Conservation (phyloP, 2,113 vertebrate species). For the Alexandromys fortis region DNA sequence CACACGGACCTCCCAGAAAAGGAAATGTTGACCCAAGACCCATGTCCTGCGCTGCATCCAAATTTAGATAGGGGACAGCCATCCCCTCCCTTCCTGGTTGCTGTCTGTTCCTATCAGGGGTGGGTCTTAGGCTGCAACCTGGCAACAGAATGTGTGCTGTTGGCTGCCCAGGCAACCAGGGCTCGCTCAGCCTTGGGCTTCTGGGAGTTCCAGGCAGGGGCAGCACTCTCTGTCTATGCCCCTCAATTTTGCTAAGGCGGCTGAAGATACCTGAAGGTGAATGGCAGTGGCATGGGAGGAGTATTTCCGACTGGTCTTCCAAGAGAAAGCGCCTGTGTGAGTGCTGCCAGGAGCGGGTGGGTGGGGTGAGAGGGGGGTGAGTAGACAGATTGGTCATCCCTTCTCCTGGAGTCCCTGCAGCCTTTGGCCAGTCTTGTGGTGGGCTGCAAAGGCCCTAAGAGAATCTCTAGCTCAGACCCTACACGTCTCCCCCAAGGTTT, state of each 20-base stretch:
- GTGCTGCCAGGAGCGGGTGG: slow-evolving; percentile 72
- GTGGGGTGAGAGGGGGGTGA: not conserved
- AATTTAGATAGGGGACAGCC: not conserved
- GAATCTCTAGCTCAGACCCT: not conserved
- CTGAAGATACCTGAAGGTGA: rapidly evolving
- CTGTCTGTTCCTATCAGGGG: not conserved
- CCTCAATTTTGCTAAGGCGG: not conserved
- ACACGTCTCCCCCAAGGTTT: not conserved
- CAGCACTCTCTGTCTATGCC: not conserved
- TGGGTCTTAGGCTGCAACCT: not conserved
- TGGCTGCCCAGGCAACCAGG: slow-evolving; percentile 58
- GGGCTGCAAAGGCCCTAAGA: not conserved
- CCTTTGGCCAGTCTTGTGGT: not conserved
- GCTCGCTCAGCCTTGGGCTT: not conserved
- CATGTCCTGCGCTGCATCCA: not conserved
- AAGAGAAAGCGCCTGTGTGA: slow-evolving; percentile 70
- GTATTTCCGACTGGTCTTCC: slow-evolving; percentile 45
- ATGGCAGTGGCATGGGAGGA: slow-evolving; percentile 70
- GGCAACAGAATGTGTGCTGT: slow-evolving; percentile 57
- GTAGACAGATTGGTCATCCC: not conserved
- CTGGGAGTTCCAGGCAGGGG: not conserved
- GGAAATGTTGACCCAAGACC: not conserved
- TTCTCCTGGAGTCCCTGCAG: not conserved
- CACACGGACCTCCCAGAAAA: not conserved
- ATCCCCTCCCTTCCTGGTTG: not conserved